Conservation (phyloP, 2,797 vertebrate genomes). For the Falco biarmicus region DNA sequence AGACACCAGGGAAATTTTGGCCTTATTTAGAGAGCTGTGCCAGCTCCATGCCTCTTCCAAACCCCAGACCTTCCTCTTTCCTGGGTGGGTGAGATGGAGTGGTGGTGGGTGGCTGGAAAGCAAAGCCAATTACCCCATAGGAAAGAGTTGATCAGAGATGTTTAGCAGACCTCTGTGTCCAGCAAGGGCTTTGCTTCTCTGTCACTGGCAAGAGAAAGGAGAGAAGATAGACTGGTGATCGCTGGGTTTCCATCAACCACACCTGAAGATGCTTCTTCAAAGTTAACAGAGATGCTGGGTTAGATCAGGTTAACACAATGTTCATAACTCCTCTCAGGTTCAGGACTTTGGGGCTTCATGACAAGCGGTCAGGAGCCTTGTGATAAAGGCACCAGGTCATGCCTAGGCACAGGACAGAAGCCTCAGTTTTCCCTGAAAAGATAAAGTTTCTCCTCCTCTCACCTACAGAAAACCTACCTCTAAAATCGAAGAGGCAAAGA, state of each 20-base stretch:
- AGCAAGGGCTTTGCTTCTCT: not conserved
- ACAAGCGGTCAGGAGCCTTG: not conserved
- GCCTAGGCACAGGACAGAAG: accelerated
- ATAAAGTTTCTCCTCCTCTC: not conserved
- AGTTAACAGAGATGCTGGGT: accelerated
- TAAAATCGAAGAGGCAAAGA: not conserved
- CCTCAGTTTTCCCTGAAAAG: not conserved
- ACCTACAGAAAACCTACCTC: not conserved
- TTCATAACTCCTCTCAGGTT: not conserved
- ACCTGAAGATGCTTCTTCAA: too few species aligned
- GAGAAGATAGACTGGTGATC: not conserved
- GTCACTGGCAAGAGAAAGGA: not conserved
- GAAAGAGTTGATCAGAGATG: not conserved
- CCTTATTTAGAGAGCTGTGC: not conserved
- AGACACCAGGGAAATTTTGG: not conserved
- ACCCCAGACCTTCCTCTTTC: not conserved
- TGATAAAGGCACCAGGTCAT: not conserved
- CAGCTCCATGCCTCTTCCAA: not conserved
- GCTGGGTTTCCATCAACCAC: not conserved
- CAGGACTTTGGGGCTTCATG: not conserved
- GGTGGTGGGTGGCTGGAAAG: not conserved
- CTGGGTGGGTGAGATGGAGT: not conserved
- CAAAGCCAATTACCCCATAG: not conserved
- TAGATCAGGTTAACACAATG: not conserved
- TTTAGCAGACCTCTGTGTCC: not conserved